Conservation (phyloP, 2,113 vertebrate genomes). For the Passer domesticus region DNA sequence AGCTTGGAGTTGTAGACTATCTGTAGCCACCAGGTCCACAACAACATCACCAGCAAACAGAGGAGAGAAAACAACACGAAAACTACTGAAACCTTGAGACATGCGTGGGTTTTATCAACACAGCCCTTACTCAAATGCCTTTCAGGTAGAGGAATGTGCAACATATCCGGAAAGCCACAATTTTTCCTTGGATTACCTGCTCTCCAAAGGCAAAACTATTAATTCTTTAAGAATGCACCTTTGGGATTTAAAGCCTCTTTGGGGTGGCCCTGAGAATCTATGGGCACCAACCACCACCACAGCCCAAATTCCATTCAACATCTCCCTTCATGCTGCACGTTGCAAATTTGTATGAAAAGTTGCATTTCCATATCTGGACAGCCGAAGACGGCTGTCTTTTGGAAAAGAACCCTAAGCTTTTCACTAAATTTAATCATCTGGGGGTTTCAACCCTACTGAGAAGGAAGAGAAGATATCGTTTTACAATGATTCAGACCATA, state of each 20-base stretch:
- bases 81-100: not conserved
- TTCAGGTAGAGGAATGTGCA: not conserved
- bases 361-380: not conserved
- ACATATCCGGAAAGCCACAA: not conserved
- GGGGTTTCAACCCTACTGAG: not conserved
- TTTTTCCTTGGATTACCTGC: not conserved
- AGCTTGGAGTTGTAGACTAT: not conserved
- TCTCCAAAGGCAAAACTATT: not conserved
- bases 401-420: not conserved
- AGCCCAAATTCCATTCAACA: not conserved
- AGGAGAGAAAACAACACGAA: not conserved
- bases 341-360: not conserved
- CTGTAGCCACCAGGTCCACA: not conserved
- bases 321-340: rapidly evolving
- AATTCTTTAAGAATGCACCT: not conserved
- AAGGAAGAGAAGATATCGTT: not conserved
- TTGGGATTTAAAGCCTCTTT: not conserved
- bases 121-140: not conserved
- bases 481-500: not conserved
- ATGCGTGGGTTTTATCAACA: rapidly evolving
- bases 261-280: not conserved
- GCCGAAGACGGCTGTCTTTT: not conserved
- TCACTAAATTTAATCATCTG: not conserved
- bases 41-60: not conserved
- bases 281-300: rapidly evolving